Base-by-base conservation (phyloP, 1,140 invertebrate genomes). In the Meloidogyne chitwoodi region DNA sequence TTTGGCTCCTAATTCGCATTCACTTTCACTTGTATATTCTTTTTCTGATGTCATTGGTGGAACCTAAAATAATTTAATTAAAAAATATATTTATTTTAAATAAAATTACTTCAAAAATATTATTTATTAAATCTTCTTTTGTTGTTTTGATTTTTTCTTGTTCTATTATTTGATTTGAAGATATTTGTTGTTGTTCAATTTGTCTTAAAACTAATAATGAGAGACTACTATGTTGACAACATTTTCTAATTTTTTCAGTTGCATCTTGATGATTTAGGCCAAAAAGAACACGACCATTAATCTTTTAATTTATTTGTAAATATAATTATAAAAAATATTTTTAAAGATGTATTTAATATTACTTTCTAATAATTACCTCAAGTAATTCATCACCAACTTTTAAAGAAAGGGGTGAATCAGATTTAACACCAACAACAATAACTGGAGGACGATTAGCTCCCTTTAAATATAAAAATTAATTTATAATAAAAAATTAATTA, bases 371-470 rank as follows among this genome's bases (percentile, higher is more conserved):
- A 29, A 19, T 4, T 56, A 95, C 94, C 91, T 98, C 95, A 14
- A 98, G 89, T 79, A 99, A 92, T 88, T 98, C 95, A 87, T 99
- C 96, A 0, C 95, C 96, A 34, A 96, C 91, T 84, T 92, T 90
- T 2, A 99, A 91, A 10, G 92, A 89, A 91, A 44, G 94, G 92
- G 0, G 91, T 26, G 95, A 94, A 0, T 92, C 92, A 0, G 94
- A 93, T 88, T 97, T 92, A 22, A 99, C 90, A 10, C 94, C 96
- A 82, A 94, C 95, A 41, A 99, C 91, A 88, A 96, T 97, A 62
- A 96, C 94, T 4, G 75, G 66, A 22, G 24, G 48, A 44, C 29
- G 72, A 84, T 92, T 22, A 16, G 29, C 27, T 92, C 89, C 98
- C 94, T 38, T 24, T 1, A 44, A 44, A 44, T n/a, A 16, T 19